phyloP scores from a whole-genome alignment of 1,140 invertebrate species.

The Bombus breviceps region DNA sequence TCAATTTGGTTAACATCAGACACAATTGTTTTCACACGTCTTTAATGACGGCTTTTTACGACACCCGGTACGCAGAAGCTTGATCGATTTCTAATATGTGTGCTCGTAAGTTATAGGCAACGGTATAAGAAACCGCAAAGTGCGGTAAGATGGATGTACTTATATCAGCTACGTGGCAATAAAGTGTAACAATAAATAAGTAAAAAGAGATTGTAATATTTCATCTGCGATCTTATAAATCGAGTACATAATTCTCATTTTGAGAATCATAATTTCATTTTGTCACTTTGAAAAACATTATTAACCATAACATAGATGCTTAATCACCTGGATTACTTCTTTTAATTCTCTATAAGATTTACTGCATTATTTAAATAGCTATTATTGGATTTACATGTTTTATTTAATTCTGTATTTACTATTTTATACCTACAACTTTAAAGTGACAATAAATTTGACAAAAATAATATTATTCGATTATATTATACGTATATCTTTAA shows the following conservation, averaged over 20 bases:
- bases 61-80: conserved; percentile 1
- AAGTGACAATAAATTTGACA: too few species aligned
- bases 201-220: conserved; percentile 18
- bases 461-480: too few species aligned
- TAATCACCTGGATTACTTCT: too few species aligned
- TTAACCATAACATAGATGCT: background rate
- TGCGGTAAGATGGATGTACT: conserved; percentile 37
- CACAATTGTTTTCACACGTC: background rate
- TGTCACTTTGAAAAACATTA: background rate
- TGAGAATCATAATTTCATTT: conserved; percentile 9
- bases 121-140: conserved; percentile 31
- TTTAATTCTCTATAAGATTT: too few species aligned
- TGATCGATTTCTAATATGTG: conserved; percentile 38
- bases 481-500: too few species aligned
- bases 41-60: background rate
- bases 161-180: background rate
- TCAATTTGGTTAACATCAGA: background rate
- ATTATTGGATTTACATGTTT: too few species aligned
- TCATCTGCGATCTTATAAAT: conserved; percentile 11
- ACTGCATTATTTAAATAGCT: too few species aligned
- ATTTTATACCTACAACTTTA: too few species aligned
- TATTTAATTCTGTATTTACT: too few species aligned
- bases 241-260: conserved; percentile 7
- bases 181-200: conserved; percentile 35
- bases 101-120: conserved; percentile 14